Conservation (phyloP, 1,140 invertebrate genomes). For the Leptopilina boulardi region DNA sequence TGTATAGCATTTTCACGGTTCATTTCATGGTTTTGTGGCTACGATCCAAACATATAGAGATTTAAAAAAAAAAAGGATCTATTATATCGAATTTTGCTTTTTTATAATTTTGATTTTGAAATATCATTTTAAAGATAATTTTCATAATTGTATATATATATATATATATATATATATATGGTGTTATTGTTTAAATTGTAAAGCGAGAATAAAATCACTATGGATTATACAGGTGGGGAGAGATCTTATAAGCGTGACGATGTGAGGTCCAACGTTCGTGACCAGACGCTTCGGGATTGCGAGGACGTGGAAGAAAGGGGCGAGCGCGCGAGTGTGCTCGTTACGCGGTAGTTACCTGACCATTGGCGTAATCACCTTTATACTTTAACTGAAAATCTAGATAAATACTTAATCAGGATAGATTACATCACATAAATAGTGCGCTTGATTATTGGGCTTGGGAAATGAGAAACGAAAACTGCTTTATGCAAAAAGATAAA, state of each 20-base stretch:
- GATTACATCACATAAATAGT: background rate
- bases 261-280: constrained; percentile 66
- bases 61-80: background rate
- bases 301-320: constrained; percentile 49
- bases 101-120: background rate
- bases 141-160: background rate
- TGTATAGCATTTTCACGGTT: background rate
- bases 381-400: constrained; percentile 30
- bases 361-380: constrained; percentile 59
- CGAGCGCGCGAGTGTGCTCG: constrained; percentile 58
- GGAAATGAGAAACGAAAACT: background rate
- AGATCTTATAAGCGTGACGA: constrained; percentile 58
- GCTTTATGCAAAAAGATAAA: background rate
- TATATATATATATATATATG: no score
- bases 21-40: constrained; percentile 10
- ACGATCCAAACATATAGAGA: background rate
- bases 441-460: background rate
- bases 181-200: constrained; percentile 42
- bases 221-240: constrained; percentile 50
- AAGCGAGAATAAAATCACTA: constrained; percentile 43
- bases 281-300: constrained; percentile 54
- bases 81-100: background rate
- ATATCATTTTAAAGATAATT: background rate
- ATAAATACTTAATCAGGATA: constrained; percentile 16
- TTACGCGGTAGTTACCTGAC: constrained; percentile 62